Conservation (phyloP, 2,113 vertebrate genomes). For the Mus spicilegus region DNA sequence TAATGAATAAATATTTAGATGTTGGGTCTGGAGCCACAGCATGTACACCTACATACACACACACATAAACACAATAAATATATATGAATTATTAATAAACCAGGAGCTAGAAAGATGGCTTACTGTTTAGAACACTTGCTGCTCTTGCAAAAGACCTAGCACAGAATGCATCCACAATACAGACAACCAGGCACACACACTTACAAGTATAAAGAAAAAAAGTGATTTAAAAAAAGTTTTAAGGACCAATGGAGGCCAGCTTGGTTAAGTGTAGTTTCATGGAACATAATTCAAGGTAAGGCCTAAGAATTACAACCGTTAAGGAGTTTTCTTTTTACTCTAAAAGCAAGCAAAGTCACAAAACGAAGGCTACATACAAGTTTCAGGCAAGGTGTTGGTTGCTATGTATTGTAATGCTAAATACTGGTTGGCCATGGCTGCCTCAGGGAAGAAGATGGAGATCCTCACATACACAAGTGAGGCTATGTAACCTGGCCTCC, state of each 20-base stretch:
- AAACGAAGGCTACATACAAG: neutral
- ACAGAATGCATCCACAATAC: neutral
- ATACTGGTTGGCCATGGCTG: too few relatives aligned
- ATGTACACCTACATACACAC: neutral
- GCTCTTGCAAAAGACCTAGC: neutral
- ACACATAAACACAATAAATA: neutral
- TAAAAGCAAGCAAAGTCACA: slow-evolving; percentile 39
- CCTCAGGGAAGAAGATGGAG: too few relatives aligned
- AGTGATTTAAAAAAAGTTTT: neutral
- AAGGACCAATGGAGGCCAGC: neutral
- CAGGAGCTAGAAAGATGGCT: neutral
- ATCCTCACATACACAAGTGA: too few relatives aligned
- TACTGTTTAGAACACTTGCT: neutral
- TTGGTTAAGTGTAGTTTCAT: neutral
- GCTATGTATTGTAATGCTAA: too few relatives aligned
- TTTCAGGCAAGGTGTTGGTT: neutral
- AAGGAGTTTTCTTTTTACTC: slow-evolving; percentile 19
- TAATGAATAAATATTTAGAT: slow-evolving; percentile 27
- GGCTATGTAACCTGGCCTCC: too few relatives aligned
- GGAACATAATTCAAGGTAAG: neutral
- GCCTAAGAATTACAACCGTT: neutral
- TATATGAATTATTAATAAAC: neutral
- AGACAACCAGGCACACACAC: neutral
- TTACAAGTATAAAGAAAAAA: neutral
- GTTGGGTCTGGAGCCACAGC: neutral